A percentile compares a stretch with the other conserved stretches of the same genome.
Conservation (phyloP, 2,113 vertebrate species). For the Oncorhynchus tshawytscha region DNA sequence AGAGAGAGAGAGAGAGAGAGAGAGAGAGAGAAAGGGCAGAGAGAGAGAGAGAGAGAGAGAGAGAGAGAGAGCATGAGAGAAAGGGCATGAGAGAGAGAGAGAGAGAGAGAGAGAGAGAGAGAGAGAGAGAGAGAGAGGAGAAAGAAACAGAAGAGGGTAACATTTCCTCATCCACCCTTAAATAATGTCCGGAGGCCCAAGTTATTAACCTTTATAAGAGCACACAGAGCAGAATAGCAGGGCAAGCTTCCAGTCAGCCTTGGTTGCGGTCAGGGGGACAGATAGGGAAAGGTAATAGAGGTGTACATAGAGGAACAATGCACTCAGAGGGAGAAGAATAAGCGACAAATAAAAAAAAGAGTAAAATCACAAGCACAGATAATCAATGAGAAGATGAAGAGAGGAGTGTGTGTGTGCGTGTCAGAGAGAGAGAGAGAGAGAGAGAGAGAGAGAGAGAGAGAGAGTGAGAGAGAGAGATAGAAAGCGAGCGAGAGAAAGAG, state of each 20-base stretch:
- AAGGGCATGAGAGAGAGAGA: background rate
- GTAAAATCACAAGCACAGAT: constrained; percentile 75
- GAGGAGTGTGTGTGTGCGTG: constrained; percentile 22
- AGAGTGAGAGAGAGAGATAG: background rate
- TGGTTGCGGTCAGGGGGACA: constrained; percentile 65
- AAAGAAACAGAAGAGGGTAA: constrained; percentile 70
- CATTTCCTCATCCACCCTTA: constrained; percentile 70
- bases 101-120: background rate
- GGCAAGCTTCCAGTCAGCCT: constrained; percentile 59
- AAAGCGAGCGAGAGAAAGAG: background rate
- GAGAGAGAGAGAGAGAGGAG: constrained; percentile 7
- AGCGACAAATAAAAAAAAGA: constrained; percentile 77
- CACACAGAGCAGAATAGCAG: constrained; percentile 53
- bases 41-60: constrained; percentile 20
- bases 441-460: background rate
- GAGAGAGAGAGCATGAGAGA: constrained; percentile 23
- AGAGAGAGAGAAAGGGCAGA: constrained; percentile 57
- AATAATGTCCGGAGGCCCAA: constrained; percentile 78
- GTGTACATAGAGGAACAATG: constrained; percentile 65
- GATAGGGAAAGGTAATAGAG: constrained; percentile 74
- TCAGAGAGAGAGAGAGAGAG: background rate
- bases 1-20: constrained; percentile 8
- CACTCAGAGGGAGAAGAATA: constrained; percentile 47
- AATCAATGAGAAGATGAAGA: constrained; percentile 83
- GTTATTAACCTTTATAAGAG: constrained; percentile 81